Evolutionary conservation across 2,888 invertebrate species (phyloP).

Genomic region (Neoscelio sp.): DNA sequence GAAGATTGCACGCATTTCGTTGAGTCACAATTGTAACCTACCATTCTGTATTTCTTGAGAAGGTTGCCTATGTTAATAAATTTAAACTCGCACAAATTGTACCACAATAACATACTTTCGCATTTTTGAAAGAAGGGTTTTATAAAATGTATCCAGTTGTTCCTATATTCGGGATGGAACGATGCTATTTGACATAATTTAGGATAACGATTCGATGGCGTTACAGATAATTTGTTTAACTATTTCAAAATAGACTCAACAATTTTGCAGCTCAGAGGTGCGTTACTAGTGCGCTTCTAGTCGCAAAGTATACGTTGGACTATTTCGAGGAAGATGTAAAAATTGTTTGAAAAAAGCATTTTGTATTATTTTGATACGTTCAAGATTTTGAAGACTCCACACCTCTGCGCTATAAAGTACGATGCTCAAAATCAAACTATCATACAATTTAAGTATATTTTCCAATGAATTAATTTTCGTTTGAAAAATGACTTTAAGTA

Average conservation of each 20-base stretch:
- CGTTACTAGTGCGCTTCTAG: conserved; percentile 8
- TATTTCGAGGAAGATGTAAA: conserved; percentile 11
- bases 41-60: too few species aligned
- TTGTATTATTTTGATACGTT: neutral
- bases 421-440: neutral
- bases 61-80: too few species aligned
- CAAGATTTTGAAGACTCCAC: neutral
- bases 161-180: too few species aligned
- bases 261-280: neutral
- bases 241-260: neutral
- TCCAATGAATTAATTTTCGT: neutral
- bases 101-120: too few species aligned
- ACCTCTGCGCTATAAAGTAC: conserved; percentile 5
- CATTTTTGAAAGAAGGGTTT: too few species aligned
- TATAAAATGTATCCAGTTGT: too few species aligned
- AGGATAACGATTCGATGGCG: neutral
- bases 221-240: neutral
- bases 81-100: too few species aligned
- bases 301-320: conserved; percentile 12
- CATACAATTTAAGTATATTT: neutral
- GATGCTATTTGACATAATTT: conserved; percentile 3
- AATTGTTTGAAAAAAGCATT: conserved; percentile 16
- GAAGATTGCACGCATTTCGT: too few species aligned
- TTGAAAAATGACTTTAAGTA: neutral
- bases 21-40: too few species aligned